These are phyloP conservation scores for Argopecten irradians DNA, from an alignment of 1,140 invertebrate genomes.

Conservation along the genomic window DNA sequence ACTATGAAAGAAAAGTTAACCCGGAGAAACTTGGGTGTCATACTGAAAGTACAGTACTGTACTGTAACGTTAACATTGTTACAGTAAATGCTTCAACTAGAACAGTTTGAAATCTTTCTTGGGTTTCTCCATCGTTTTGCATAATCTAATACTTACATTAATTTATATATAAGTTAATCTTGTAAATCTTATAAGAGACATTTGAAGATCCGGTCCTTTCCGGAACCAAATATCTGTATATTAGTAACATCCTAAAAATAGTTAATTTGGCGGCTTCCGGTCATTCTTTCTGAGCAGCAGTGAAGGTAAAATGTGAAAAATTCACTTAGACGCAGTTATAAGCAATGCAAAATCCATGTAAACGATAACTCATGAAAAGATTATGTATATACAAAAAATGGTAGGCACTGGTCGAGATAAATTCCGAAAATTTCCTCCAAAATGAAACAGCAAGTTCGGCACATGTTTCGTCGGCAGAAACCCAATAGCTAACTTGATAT, in stretches of 20 bases:
- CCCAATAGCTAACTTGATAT: too few relatives aligned
- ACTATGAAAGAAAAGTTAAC: too few relatives aligned
- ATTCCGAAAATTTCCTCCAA: neutral
- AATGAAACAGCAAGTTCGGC: neutral
- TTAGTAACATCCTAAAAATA: neutral
- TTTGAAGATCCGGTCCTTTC: too few relatives aligned
- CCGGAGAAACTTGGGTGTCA: too few relatives aligned
- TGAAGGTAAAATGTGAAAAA: neutral
- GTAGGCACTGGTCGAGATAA: neutral
- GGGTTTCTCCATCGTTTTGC: too few relatives aligned
- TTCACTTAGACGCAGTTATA: neutral
- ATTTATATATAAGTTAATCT: too few relatives aligned
- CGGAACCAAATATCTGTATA: neutral
- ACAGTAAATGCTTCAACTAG: too few relatives aligned
- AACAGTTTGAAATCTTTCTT: too few relatives aligned
- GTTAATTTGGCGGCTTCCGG: constrained; percentile 12
- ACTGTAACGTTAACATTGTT: too few relatives aligned
- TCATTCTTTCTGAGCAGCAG: constrained; percentile 12
- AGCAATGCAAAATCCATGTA: neutral
- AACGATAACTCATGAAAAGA: neutral
- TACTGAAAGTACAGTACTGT: too few relatives aligned
- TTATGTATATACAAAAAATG: neutral
- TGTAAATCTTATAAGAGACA: too few relatives aligned
- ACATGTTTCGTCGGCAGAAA: neutral
- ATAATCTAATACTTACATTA: too few relatives aligned